These are phyloP conservation scores for Caenorhabditis remanei DNA, from an alignment of 1,140 invertebrate species.

Conservation along the genomic window DNA sequence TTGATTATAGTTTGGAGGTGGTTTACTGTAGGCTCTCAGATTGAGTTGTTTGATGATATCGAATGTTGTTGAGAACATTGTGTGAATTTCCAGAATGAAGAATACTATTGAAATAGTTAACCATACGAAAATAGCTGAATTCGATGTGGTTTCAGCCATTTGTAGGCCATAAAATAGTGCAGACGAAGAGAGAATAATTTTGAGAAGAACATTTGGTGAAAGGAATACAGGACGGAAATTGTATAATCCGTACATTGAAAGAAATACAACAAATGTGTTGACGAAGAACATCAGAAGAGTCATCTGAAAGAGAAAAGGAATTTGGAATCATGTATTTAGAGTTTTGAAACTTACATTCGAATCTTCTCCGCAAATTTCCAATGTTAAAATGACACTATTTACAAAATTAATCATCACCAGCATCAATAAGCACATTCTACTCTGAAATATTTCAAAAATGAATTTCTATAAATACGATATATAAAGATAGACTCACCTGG, in stretches of 20 bases:
- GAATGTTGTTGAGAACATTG: slow-evolving; percentile 57
- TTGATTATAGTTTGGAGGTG: slow-evolving; percentile 57
- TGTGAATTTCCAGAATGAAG: slow-evolving; percentile 59
- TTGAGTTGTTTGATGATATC: slow-evolving; percentile 54
- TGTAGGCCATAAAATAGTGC: slow-evolving; percentile 58
- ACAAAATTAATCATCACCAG: slow-evolving; percentile 44
- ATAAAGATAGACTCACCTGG: neutral
- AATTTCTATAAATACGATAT: neutral
- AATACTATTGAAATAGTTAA: slow-evolving; percentile 45
- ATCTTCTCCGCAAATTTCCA: slow-evolving; percentile 46
- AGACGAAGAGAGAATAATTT: slow-evolving; percentile 53
- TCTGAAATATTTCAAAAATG: slow-evolving; percentile 1
- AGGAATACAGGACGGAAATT: slow-evolving; percentile 45
- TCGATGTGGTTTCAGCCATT: slow-evolving; percentile 53
- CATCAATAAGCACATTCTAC: slow-evolving; percentile 42
- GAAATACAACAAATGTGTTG: slow-evolving; percentile 30
- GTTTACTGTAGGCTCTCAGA: slow-evolving; percentile 37
- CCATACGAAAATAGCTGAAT: slow-evolving; percentile 53
- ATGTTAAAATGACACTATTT: slow-evolving; percentile 44
- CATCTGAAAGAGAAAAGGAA: slow-evolving; percentile 9
- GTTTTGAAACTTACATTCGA: slow-evolving; percentile 9
- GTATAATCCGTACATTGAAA: slow-evolving; percentile 37
- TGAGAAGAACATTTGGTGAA: slow-evolving; percentile 43
- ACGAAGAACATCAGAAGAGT: slow-evolving; percentile 42
- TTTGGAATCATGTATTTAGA: neutral